A percentile compares a stretch with the other conserved stretches of the same genome.
Evolutionary conservation across 2,888 invertebrate genomes (phyloP).

Genomic region (Brachypalpus laphriformis): DNA sequence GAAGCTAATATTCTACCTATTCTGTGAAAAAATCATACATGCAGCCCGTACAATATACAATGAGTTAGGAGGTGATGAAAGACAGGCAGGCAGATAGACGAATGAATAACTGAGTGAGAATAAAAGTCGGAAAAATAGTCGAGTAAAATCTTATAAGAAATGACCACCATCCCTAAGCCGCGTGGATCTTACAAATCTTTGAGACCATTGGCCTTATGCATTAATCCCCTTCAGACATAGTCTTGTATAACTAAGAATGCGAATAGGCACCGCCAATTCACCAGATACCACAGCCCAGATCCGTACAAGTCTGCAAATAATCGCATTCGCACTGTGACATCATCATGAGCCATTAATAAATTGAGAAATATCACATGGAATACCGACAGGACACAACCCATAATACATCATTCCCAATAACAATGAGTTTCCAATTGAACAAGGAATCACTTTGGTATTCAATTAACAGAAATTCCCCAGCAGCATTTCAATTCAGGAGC

Average conservation of each 20-base stretch:
- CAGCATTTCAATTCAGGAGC: constrained; percentile 57
- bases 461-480: constrained; percentile 76
- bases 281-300: not conserved
- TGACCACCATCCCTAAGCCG: too few relatives aligned
- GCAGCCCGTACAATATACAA: too few relatives aligned
- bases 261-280: not conserved
- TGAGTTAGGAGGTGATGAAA: too few relatives aligned
- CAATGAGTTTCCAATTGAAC: constrained; percentile 76
- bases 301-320: constrained; percentile 3
- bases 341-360: constrained; percentile 72
- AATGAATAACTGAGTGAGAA: too few relatives aligned
- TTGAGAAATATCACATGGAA: constrained; percentile 73
- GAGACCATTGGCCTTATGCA: not conserved
- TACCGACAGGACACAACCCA: constrained; percentile 67
- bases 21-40: too few relatives aligned
- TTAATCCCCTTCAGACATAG: not conserved
- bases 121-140: too few relatives aligned
- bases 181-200: too few relatives aligned
- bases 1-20: too few relatives aligned
- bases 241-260: not conserved
- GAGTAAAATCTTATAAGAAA: too few relatives aligned
- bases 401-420: constrained; percentile 73
- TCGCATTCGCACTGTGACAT: constrained; percentile 52
- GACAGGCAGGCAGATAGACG: too few relatives aligned
- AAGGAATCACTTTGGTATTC: constrained; percentile 76